These are phyloP conservation scores for Sula dactylatra DNA, from an alignment of 2,113 vertebrate genomes.

Conservation along the genomic window DNA sequence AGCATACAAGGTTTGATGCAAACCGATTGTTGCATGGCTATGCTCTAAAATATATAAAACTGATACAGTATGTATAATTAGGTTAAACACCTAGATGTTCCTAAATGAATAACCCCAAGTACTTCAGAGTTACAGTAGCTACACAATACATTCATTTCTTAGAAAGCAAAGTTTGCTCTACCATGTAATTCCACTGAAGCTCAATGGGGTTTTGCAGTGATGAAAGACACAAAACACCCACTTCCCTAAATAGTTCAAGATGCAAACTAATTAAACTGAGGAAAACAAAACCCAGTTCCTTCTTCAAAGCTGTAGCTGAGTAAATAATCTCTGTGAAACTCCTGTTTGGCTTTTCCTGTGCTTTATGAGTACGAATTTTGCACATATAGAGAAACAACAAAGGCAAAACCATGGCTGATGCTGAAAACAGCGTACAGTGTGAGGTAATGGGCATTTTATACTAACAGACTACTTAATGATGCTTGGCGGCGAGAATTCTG, in stretches of 20 bases:
- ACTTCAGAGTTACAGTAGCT: not conserved
- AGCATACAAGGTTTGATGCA: not conserved
- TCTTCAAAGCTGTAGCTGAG: not conserved
- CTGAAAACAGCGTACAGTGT: not conserved
- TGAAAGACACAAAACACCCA: not conserved
- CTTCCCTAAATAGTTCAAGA: not conserved
- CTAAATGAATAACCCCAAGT: not conserved
- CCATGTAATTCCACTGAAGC: not conserved
- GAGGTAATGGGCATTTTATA: not conserved
- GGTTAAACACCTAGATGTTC: not conserved
- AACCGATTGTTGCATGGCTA: not conserved
- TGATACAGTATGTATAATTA: not conserved
- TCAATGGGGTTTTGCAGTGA: not conserved
- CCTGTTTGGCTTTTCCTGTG: not conserved
- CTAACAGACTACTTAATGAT: not conserved
- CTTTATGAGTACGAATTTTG: not conserved
- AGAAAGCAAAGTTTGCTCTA: not conserved
- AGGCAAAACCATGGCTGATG: not conserved
- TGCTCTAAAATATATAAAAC: not conserved
- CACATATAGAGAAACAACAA: not conserved
- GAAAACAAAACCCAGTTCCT: not conserved
- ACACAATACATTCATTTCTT: not conserved
- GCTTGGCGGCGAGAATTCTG: not conserved
- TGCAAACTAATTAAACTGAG: not conserved
- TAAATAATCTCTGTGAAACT: not conserved